phyloP scores from a whole-genome alignment of 2,888 invertebrate species.

The Drosophila tripunctata region DNA sequence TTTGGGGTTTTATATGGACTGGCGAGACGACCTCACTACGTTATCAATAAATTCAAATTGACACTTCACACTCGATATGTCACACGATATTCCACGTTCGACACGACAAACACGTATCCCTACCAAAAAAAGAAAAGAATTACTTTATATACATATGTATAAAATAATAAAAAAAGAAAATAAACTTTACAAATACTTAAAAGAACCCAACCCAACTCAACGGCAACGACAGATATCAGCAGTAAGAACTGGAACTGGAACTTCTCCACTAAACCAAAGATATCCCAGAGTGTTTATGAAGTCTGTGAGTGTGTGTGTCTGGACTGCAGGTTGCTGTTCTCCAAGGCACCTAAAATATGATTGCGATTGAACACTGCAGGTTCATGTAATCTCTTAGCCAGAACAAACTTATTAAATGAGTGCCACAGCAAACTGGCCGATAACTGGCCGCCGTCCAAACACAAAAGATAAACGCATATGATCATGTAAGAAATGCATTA shows the following conservation, averaged over 20 bases:
- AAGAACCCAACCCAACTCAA: constrained; percentile 58
- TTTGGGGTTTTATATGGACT: not conserved
- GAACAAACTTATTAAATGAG: constrained; percentile 78
- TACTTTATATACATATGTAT: constrained; percentile 6
- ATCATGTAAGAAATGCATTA: constrained; percentile 81
- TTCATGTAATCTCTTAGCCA: constrained; percentile 84
- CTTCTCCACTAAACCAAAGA: constrained; percentile 21
- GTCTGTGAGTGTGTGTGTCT: constrained; percentile 1
- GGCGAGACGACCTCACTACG: constrained; percentile 67
- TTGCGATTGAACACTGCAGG: constrained; percentile 83
- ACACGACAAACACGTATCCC: constrained; percentile 51
- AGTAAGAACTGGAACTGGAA: constrained; percentile 50
- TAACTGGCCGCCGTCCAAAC: constrained; percentile 69
- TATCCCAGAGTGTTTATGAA: not conserved
- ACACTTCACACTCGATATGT: constrained; percentile 84
- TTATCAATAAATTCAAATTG: constrained; percentile 84
- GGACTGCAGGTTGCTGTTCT: constrained; percentile 23
- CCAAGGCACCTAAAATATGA: constrained; percentile 68
- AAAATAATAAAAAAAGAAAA: constrained; percentile 13
- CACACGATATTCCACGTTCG: constrained; percentile 79
- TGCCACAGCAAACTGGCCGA: constrained; percentile 75
- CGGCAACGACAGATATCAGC: constrained; percentile 66
- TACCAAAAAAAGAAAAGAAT: constrained; percentile 25
- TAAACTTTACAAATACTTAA: constrained; percentile 9
- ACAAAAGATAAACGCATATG: constrained; percentile 79